Conservation (phyloP, 30 jellyfish, hydroid and myxozoan genomes). For the Hydractinia symbiolongicarpus region DNA sequence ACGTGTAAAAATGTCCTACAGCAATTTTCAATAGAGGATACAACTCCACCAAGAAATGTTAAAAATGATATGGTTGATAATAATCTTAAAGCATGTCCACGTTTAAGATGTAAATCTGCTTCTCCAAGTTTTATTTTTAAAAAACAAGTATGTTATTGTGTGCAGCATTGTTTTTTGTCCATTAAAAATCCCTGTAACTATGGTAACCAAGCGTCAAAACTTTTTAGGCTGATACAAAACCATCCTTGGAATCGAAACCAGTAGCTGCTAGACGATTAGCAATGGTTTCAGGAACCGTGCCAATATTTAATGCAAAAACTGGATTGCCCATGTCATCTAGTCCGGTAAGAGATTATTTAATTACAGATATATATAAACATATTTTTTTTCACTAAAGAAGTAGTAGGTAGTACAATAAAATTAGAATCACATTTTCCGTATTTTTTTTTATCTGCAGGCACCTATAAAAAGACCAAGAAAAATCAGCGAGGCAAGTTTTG, state of each 20-base stretch:
- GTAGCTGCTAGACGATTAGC: conserved; percentile 46
- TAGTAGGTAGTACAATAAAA: background rate
- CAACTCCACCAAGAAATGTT: background rate
- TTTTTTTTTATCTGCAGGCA: conserved; percentile 30
- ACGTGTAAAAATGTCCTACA: background rate
- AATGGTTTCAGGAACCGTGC: conserved; percentile 61
- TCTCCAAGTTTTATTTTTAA: conserved; percentile 25
- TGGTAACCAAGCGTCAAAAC: background rate
- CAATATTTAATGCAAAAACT: conserved; percentile 69
- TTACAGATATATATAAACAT: background rate
- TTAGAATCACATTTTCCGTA: background rate
- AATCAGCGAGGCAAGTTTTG: conserved; percentile 3
- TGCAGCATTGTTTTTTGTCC: background rate
- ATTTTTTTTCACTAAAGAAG: background rate
- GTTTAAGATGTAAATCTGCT: conserved; percentile 36
- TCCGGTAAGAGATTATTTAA: conserved; percentile 54
- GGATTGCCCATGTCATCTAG: conserved; percentile 86
- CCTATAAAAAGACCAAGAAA: conserved; percentile 43
- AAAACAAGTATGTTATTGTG: conserved; percentile 10
- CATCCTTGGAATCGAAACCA: conserved; percentile 30
- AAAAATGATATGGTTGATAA: background rate
- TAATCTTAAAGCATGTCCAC: background rate
- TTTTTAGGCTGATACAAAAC: background rate
- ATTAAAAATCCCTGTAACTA: too few species aligned
- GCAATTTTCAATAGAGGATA: background rate